Base-by-base conservation (phyloP, 2,797 vertebrate species). In the Chromis chromis region DNA sequence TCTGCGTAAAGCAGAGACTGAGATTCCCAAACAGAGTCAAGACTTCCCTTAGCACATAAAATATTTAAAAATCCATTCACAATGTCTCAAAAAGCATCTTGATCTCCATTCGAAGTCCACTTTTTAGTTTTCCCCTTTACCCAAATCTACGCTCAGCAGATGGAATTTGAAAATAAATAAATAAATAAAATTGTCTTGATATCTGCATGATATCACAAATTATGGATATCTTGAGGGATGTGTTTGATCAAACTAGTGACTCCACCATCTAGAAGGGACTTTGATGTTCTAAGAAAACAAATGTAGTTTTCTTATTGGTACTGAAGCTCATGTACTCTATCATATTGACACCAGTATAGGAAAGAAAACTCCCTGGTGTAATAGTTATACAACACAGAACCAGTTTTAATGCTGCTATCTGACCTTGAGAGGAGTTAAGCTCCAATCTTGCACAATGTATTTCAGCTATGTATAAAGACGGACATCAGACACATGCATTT, bases 371-470 rank as follows among this genome's bases (percentile, higher is more conserved):
- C 33, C 33, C 9, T 13, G 19, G 2, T 64, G 21, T 74, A 40
- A 33, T 49, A 21, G 57, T 16, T 49, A 25, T 11, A 11, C 28
- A 71, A 55, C 31, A 54, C 27, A 36, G 33, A 36, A 36, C 44
- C 46, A 21, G 19, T 49, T 10, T 49, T 49, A 49, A 49, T 21
- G 7, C 19, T 49, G 3, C 8, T 17, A 17, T 42, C 16, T 14
- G 16, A 42, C 64, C 70, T 72, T 71, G 61, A 58, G 22, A 67
- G 55, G 36, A 57, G 71, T 36, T 39, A 42, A 68, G 40, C 61
- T 60, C 52, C 50, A 57, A 6, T 62, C 39, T n/a, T 28, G 40
- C 16, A 11, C 36, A 58, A 46, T 24, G 16, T 27, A 53, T 53
- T 50, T 42, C 21, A 54, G 24, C 9, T 12, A 8, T 21, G 4